Conservation (phyloP, 2,113 vertebrate genomes). For the Trogon surrucura region DNA sequence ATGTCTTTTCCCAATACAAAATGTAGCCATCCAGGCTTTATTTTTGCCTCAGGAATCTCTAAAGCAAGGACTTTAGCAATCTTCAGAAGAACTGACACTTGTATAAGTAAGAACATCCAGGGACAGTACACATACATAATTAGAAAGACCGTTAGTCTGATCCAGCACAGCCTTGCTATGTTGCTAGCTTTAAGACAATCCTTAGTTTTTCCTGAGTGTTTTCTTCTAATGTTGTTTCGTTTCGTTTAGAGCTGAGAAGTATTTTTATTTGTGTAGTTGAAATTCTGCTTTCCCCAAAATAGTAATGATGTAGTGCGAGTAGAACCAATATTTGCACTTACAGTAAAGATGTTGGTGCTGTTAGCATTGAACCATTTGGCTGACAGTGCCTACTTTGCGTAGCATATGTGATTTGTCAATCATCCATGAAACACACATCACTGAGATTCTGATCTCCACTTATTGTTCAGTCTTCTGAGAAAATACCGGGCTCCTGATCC, state of each 20-base stretch:
- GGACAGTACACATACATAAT: not conserved
- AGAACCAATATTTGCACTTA: slow-evolving; percentile 32
- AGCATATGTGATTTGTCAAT: slow-evolving; percentile 38
- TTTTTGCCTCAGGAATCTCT: not conserved
- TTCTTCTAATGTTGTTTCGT: not conserved
- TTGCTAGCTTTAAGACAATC: not conserved
- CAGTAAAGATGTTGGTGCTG: slow-evolving; percentile 17
- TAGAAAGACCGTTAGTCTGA: not conserved
- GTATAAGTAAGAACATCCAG: not conserved
- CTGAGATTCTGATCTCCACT: not conserved
- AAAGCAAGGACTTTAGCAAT: not conserved
- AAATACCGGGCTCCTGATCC: not conserved
- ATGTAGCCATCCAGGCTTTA: not conserved
- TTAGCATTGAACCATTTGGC: slow-evolving; percentile 40
- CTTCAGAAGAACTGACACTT: not conserved
- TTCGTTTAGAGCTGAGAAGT: not conserved
- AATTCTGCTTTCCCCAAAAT: not conserved
- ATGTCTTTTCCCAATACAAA: not conserved
- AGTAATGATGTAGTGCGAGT: not conserved
- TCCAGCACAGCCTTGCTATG: not conserved
- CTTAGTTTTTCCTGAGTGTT: not conserved
- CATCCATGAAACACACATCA: slow-evolving; percentile 21
- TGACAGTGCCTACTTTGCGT: slow-evolving; percentile 26
- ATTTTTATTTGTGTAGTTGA: not conserved
- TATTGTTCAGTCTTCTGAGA: slow-evolving; percentile 14